Conservation (phyloP, 2,888 invertebrate species). For the Metellina segmentata region DNA sequence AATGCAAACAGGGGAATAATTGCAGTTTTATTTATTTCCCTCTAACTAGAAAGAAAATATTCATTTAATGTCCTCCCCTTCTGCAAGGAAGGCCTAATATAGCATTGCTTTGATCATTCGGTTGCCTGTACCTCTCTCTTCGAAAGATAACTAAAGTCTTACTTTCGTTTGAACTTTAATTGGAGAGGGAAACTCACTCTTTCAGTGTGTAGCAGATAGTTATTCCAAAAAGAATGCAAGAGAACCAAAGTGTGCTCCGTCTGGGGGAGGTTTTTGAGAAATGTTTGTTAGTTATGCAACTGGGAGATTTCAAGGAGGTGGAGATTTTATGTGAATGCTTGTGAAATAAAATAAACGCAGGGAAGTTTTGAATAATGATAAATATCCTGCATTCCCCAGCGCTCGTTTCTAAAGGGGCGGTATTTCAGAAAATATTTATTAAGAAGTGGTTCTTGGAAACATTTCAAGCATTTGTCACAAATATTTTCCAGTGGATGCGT, state of each 20-base stretch:
- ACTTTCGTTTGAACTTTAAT: conserved; percentile 1
- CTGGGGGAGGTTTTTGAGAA: background rate
- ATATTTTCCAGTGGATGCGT: too few species aligned
- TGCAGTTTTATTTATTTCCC: background rate
- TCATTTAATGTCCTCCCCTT: background rate
- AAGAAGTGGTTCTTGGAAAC: too few species aligned
- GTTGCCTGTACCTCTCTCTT: background rate
- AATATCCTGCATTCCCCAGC: too few species aligned
- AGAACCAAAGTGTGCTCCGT: background rate
- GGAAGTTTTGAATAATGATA: too few species aligned
- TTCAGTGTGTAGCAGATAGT: background rate
- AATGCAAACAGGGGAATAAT: background rate
- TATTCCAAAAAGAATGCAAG: background rate
- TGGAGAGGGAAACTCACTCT: background rate
- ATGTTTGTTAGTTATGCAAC: background rate
- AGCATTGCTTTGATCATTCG: background rate
- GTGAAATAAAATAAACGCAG: too few species aligned
- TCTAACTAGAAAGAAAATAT: background rate
- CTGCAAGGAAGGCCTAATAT: too few species aligned
- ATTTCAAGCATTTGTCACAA: too few species aligned
- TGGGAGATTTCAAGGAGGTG: background rate
- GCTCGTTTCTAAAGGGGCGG: too few species aligned
- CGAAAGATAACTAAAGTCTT: background rate
- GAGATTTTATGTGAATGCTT: too few species aligned
- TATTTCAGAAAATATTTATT: too few species aligned